These are phyloP conservation scores for Drosophila aff. DNA, from an alignment of 1,140 invertebrate genomes.

Conservation along the genomic window DNA sequence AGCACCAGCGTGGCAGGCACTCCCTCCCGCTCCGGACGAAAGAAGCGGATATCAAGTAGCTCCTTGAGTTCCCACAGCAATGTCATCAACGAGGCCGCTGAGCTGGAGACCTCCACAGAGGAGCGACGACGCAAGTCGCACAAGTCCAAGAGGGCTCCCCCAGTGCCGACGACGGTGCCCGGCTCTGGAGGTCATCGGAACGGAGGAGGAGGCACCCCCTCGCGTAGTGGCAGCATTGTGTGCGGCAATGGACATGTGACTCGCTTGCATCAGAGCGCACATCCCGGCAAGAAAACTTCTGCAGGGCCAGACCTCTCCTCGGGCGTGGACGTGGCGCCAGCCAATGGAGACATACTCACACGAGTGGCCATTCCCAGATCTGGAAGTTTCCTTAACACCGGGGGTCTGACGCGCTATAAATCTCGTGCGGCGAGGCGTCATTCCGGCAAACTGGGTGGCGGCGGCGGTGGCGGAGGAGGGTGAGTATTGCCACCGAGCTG, in stretches of 20 bases:
- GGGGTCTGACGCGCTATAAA: constrained; percentile 89
- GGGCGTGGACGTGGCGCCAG: constrained; percentile 75
- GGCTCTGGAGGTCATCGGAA: constrained; percentile 27
- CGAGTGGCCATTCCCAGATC: constrained; percentile 93
- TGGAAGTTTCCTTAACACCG: constrained; percentile 92
- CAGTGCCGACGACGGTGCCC: constrained; percentile 64
- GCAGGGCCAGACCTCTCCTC: constrained; percentile 46
- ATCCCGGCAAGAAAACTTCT: constrained; percentile 42
- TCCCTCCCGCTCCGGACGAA: constrained; percentile 86
- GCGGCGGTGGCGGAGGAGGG: constrained; percentile 76
- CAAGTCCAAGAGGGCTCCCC: constrained; percentile 80
- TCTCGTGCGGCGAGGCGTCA: constrained; percentile 85
- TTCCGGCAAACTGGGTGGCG: constrained; percentile 66
- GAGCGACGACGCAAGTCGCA: constrained; percentile 81
- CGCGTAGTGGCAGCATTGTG: constrained; percentile 42
- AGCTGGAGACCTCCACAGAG: constrained; percentile 80
- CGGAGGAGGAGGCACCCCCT: constrained; percentile 6
- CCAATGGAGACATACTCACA: constrained; percentile 91
- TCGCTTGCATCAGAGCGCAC: constrained; percentile 45
- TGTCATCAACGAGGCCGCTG: constrained; percentile 77
- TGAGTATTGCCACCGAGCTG: constrained; percentile 67
- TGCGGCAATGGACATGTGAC: constrained; percentile 73
- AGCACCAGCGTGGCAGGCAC: constrained; percentile 44
- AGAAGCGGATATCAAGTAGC: constrained; percentile 87
- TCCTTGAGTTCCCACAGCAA: constrained; percentile 88